Base-by-base conservation (phyloP, 2,113 vertebrate species). In the Octodon degus region DNA sequence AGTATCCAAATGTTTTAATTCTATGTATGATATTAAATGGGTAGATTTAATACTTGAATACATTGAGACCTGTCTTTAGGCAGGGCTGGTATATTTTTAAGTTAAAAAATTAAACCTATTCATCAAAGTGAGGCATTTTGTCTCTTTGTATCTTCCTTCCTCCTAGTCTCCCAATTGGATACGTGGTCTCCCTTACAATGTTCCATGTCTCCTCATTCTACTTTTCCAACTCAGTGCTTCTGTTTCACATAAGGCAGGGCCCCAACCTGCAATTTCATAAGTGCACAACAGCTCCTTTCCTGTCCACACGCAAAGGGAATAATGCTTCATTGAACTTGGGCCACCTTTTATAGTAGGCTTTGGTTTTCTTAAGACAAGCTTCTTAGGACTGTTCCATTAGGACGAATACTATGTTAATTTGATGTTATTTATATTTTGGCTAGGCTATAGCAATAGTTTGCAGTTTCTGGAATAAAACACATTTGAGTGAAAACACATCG, bases 1-100 rank as follows among this genome's bases (percentile, higher is more conserved):
- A 90, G 47, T 86, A 97, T 96, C 86, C 89, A 82, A 89, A 12
- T 97, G 68, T 97, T 98, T 98, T 96, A 80, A 91, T 91, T 96
- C 94, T 81, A 70, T 98, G 93, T 97, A 76, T 82, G 96, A 80
- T 97, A 92, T 83, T 90, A 97, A 97, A 93, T 76, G 83, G 20
- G 89, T 96, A 98, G 95, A 79, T 97, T 95, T 92, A 95, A 97
- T 86, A 80, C 92, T 95, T 97, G 91, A 90, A 91, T 87, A 65
- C 50, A 53, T 93, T 86, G 89, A 90, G 68, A 47, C 95, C 95
- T 93, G 84, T 83, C 87, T 16, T 94, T 72, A 94, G 85, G 55
- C 89, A 96, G 60, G 82, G 19, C 91, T 97, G 86, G 94, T 86
- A 25, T 96, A 79, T 97, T 97, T 96, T 98, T 82, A 25, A 0